Evolutionary conservation across 2,888 invertebrate species (phyloP).

Genomic region (Luffia ferchaultella): DNA sequence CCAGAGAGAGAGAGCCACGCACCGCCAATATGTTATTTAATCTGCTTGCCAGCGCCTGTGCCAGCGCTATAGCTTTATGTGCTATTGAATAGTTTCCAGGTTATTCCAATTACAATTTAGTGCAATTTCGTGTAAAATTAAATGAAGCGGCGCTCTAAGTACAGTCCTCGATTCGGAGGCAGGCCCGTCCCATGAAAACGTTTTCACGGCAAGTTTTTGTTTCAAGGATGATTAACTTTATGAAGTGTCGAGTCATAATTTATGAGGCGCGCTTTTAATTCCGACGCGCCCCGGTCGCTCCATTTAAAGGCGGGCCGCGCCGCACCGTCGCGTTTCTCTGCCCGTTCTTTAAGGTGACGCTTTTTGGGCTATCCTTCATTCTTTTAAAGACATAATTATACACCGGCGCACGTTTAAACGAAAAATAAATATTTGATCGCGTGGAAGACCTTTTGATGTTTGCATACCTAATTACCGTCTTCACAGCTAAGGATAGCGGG

Average conservation of each 20-base stretch:
- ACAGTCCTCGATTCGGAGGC: not conserved
- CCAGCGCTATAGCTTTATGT: no score
- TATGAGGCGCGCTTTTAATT: constrained; percentile 18
- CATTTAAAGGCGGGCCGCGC: constrained; percentile 1
- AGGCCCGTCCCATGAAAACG: constrained; percentile 5
- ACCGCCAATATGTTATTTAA: no score
- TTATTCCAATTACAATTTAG: no score
- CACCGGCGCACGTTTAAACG: not conserved
- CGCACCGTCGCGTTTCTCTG: not conserved
- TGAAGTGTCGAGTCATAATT: constrained; percentile 27
- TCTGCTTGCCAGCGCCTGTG: no score
- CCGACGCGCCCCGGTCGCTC: constrained; percentile 4
- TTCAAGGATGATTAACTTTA: constrained; percentile 24
- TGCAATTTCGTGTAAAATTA: not conserved
- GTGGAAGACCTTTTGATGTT: not conserved
- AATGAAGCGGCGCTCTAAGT: not conserved
- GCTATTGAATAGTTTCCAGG: no score
- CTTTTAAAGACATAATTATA: not conserved
- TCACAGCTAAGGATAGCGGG: no score
- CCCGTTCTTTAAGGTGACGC: not conserved
- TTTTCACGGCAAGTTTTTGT: constrained; percentile 10
- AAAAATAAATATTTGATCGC: not conserved
- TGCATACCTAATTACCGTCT: no score
- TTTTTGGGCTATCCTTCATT: no score
- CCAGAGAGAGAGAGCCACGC: no score